phyloP scores from a whole-genome alignment of 2,797 vertebrate species.

The Sparus aurata region DNA sequence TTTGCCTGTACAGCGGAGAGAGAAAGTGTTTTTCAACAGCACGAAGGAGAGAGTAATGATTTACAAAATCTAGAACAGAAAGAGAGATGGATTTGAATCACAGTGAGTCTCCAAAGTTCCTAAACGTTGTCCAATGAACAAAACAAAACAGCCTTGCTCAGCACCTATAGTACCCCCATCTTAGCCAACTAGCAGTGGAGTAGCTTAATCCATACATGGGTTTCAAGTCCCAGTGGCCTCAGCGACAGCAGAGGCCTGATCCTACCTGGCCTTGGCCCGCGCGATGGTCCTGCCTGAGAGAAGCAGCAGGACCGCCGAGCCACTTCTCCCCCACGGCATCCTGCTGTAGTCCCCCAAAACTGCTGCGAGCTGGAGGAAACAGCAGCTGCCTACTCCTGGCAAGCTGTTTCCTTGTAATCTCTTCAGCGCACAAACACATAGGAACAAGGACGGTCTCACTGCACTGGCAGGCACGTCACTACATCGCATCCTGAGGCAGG shows the following conservation, averaged over 20 bases:
- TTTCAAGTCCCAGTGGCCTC: conserved; percentile 13
- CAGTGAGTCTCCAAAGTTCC: not conserved
- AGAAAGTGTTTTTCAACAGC: conserved; percentile 43
- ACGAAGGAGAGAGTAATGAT: not conserved
- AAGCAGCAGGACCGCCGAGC: conserved; percentile 70
- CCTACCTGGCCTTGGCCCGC: conserved; percentile 83
- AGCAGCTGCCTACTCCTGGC: conserved; percentile 82
- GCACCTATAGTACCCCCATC: not conserved
- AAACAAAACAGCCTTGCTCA: not conserved
- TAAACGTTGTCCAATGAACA: not conserved
- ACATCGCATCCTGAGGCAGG: conserved; percentile 84
- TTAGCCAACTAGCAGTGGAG: not conserved
- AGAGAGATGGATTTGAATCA: conserved; percentile 16
- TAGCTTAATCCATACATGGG: conserved; percentile 30
- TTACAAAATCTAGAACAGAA: conserved; percentile 1
- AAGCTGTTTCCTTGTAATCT: conserved; percentile 83
- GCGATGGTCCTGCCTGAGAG: conserved; percentile 69
- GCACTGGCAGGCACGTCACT: conserved; percentile 68
- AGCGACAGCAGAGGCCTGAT: conserved; percentile 22
- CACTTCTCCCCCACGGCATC: conserved; percentile 85
- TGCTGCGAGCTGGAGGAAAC: conserved; percentile 78
- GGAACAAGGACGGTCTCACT: conserved; percentile 74
- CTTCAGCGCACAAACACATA: conserved; percentile 79
- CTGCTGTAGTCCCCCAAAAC: conserved; percentile 67
- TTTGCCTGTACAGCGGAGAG: conserved; percentile 33